Conservation (phyloP, 2,113 vertebrate species). For the Chelonoidis abingdonii region DNA sequence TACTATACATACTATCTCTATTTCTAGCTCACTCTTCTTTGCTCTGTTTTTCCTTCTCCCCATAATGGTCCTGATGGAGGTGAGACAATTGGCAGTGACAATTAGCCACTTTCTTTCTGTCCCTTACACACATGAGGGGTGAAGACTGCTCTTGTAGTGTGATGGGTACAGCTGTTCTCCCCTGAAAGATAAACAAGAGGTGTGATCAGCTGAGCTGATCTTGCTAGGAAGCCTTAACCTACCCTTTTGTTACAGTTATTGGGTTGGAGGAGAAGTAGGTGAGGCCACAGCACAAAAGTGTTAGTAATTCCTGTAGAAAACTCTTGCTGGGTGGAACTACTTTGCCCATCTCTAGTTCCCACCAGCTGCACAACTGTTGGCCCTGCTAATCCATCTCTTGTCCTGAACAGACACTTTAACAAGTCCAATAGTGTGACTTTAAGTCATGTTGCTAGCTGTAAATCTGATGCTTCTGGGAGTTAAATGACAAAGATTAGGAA, state of each 20-base stretch:
- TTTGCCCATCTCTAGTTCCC: neutral
- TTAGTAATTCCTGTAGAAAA: neutral
- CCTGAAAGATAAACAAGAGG: neutral
- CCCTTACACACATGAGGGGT: neutral
- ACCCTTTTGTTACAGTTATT: neutral
- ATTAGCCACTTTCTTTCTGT: neutral
- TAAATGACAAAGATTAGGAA: neutral
- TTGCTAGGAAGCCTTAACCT: neutral
- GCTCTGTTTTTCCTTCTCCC: neutral
- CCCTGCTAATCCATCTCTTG: neutral
- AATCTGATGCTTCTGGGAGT: neutral
- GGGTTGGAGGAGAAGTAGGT: neutral
- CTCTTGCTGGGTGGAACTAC: neutral
- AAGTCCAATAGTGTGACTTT: neutral
- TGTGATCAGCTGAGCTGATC: neutral
- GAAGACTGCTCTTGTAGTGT: neutral
- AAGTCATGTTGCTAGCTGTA: neutral
- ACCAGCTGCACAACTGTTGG: neutral
- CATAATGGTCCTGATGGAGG: neutral
- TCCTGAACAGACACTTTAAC: neutral
- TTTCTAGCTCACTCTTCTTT: neutral
- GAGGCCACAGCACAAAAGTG: neutral
- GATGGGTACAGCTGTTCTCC: neutral
- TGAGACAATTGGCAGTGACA: neutral
- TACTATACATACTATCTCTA: neutral